Percentiles rank a stretch among this genome's conserved stretches.
These are phyloP conservation scores for Agonum fuliginosum DNA, from an alignment of 2,888 invertebrate genomes.

Conservation along the genomic window DNA sequence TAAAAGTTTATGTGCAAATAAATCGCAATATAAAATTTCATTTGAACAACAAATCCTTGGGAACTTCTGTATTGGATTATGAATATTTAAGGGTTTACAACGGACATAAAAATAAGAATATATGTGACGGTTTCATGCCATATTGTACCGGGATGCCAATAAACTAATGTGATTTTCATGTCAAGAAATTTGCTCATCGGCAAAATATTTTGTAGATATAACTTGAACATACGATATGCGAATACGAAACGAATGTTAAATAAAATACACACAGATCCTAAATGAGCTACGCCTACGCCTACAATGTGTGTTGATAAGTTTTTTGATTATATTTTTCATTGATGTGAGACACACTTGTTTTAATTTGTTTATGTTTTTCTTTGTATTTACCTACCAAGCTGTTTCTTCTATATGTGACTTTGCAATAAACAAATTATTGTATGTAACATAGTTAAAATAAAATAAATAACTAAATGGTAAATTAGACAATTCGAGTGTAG, in stretches of 20 bases:
- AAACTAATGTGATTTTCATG: conserved; percentile 36
- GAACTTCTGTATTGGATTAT: conserved; percentile 25
- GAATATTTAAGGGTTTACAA: conserved; percentile 3
- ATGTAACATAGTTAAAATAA: conserved; percentile 4
- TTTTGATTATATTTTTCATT: too few species aligned
- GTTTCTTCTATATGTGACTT: background rate
- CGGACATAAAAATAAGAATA: conserved; percentile 11
- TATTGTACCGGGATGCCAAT: conserved; percentile 1
- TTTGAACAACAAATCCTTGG: conserved; percentile 4
- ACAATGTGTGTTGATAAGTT: too few species aligned
- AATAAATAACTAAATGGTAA: background rate
- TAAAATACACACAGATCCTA: too few species aligned
- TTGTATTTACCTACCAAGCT: too few species aligned
- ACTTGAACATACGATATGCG: too few species aligned
- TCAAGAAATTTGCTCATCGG: background rate
- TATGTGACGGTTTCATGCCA: conserved; percentile 7
- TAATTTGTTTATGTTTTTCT: too few species aligned
- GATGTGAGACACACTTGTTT: too few species aligned
- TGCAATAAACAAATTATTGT: background rate
- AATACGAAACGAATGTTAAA: too few species aligned
- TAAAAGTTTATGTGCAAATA: conserved; percentile 29
- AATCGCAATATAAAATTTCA: conserved; percentile 37
- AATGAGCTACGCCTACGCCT: too few species aligned
- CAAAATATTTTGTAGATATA: too few species aligned
- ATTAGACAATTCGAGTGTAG: background rate